phyloP scores from a whole-genome alignment of 1,140 invertebrate species.

The Eriosoma lanigerum region DNA sequence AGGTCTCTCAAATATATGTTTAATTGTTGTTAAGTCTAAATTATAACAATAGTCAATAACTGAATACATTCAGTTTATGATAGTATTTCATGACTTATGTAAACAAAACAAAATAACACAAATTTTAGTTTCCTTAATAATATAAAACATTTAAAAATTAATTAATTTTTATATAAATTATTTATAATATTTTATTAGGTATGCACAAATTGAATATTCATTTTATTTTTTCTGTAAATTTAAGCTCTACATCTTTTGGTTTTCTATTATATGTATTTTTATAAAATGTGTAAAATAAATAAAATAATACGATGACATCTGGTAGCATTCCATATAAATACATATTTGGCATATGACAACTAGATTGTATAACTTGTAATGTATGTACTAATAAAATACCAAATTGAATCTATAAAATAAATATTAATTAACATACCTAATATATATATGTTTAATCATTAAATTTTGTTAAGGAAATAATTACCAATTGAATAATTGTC shows the following conservation, averaged over 20 bases:
- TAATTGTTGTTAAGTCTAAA: too few species aligned
- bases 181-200: neutral
- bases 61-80: neutral
- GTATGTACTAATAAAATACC: constrained; percentile 64
- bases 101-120: constrained; percentile 18
- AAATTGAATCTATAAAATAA: constrained; percentile 67
- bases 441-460: neutral
- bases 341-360: constrained; percentile 62
- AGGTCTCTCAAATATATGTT: too few species aligned
- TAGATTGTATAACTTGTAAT: constrained; percentile 62
- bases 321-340: constrained; percentile 63
- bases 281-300: constrained; percentile 73
- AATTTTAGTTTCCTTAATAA: constrained; percentile 52
- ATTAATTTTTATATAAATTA: neutral
- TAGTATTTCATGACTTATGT: neutral
- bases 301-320: constrained; percentile 67
- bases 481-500: constrained; percentile 63
- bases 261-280: constrained; percentile 60
- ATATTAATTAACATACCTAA: constrained; percentile 7
- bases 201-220: neutral
- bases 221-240: constrained; percentile 6
- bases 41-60: neutral
- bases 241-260: constrained; percentile 21
- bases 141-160: neutral
- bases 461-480: constrained; percentile 51